These are phyloP conservation scores for Augiades crinisus DNA, from an alignment of 2,888 invertebrate species.

Conservation along the genomic window DNA sequence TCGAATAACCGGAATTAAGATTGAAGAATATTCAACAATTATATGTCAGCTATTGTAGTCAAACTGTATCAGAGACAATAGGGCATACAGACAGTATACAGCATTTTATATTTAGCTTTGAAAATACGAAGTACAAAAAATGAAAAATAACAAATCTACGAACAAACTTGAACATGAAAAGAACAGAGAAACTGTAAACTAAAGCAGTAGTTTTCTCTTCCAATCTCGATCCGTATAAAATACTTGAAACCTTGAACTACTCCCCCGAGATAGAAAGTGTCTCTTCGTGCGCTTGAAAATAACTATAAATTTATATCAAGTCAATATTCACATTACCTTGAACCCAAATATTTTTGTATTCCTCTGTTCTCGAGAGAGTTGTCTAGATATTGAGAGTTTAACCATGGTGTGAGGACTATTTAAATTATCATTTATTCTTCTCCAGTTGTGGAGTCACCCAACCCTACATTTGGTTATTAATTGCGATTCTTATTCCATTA, in stretches of 20 bases:
- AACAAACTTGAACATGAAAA: slow-evolving; percentile 19
- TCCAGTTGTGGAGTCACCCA: no score
- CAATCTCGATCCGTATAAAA: slow-evolving; percentile 18
- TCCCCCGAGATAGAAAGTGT: slow-evolving; percentile 9
- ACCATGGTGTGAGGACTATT: no score
- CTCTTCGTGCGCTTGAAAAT: slow-evolving; percentile 3
- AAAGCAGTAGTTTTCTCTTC: slow-evolving; percentile 21
- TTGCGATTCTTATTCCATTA: no score
- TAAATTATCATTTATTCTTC: no score
- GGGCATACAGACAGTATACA: neutral
- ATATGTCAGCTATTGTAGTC: no score
- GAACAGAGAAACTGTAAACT: slow-evolving; percentile 15
- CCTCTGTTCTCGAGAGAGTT: no score
- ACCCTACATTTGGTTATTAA: no score
- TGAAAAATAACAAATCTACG: slow-evolving; percentile 4
- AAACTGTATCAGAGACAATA: no score
- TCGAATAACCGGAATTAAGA: no score
- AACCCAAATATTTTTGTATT: neutral
- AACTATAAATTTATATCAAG: slow-evolving; percentile 11
- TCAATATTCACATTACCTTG: neutral
- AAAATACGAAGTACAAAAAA: slow-evolving; percentile 10
- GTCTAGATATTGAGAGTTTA: no score
- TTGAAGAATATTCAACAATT: no score
- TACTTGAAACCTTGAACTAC: slow-evolving; percentile 22
- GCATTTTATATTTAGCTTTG: neutral